Conservation (phyloP, 2,888 invertebrate species). For the Alloscopus bannaensis region DNA sequence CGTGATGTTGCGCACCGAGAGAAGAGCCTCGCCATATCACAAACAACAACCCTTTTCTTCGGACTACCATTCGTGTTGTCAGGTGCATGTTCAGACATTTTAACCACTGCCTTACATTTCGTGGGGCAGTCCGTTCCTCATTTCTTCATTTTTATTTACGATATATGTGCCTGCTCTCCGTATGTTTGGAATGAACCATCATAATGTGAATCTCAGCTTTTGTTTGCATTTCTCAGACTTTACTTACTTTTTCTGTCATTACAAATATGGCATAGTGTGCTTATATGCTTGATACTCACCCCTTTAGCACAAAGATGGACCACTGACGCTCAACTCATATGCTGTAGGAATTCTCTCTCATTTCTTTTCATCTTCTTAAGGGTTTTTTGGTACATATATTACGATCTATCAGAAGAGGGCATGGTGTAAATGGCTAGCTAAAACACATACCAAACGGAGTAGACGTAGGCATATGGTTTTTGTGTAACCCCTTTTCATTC, state of each 20-base stretch:
- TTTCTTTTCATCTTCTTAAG: no score
- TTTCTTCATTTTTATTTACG: not conserved
- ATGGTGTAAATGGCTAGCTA: no score
- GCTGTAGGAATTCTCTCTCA: no score
- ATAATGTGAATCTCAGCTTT: no score
- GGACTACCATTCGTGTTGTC: not conserved
- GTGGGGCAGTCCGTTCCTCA: not conserved
- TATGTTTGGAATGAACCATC: no score
- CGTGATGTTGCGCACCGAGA: constrained; percentile 5
- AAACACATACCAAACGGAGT: no score
- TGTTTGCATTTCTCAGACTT: no score
- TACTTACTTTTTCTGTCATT: constrained; percentile 13
- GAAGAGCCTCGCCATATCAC: constrained; percentile 5
- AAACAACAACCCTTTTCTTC: constrained; percentile 9
- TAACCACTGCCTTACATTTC: constrained; percentile 40
- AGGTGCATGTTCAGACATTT: constrained; percentile 8
- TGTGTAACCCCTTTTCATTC: no score
- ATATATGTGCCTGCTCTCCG: not conserved
- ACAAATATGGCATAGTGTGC: constrained; percentile 19
- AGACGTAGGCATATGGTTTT: no score
- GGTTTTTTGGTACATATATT: no score
- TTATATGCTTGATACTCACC: constrained; percentile 4
- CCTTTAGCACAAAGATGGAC: not conserved
- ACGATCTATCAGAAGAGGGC: no score
- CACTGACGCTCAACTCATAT: no score